phyloP scores from a whole-genome alignment of 1,140 invertebrate genomes.

The Trachymyrmex septentrionalis region DNA sequence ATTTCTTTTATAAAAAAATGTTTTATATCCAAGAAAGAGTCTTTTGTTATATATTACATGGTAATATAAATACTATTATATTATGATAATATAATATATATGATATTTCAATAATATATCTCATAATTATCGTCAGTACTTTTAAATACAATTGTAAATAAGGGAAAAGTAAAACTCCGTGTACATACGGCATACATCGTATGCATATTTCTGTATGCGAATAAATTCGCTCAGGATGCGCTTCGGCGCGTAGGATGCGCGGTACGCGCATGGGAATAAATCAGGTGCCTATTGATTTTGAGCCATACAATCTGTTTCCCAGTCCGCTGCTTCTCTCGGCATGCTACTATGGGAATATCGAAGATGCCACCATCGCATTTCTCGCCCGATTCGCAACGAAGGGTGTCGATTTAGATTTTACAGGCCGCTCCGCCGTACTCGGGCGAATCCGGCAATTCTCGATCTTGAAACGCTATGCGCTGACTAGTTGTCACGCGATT shows the following conservation, averaged over 20 bases:
- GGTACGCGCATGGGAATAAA: slow-evolving; percentile 75
- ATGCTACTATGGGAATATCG: slow-evolving; percentile 52
- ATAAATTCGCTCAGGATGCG: slow-evolving; percentile 54
- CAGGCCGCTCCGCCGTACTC: slow-evolving; percentile 7
- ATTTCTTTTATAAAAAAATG: slow-evolving; percentile 5
- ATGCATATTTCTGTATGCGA: slow-evolving; percentile 16
- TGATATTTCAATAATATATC: background rate
- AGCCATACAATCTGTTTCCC: slow-evolving; percentile 78
- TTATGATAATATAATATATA: background rate
- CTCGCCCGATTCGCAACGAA: slow-evolving; percentile 47
- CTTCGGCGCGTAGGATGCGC: slow-evolving; percentile 50
- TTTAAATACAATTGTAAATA: background rate
- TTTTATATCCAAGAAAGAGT: background rate
- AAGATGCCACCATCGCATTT: slow-evolving; percentile 52
- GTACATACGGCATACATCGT: slow-evolving; percentile 10
- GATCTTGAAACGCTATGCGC: slow-evolving; percentile 26
- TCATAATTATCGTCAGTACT: background rate
- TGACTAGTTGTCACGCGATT: slow-evolving; percentile 24
- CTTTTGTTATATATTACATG: background rate
- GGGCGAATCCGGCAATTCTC: background rate
- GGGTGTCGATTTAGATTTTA: slow-evolving; percentile 58
- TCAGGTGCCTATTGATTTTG: slow-evolving; percentile 80
- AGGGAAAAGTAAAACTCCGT: background rate
- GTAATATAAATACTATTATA: background rate
- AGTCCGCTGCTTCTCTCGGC: slow-evolving; percentile 38